Percentiles rank a stretch among this genome's conserved stretches.
Evolutionary conservation across 2,888 invertebrate species (phyloP).

Genomic region (Mesorhabditis belari): DNA sequence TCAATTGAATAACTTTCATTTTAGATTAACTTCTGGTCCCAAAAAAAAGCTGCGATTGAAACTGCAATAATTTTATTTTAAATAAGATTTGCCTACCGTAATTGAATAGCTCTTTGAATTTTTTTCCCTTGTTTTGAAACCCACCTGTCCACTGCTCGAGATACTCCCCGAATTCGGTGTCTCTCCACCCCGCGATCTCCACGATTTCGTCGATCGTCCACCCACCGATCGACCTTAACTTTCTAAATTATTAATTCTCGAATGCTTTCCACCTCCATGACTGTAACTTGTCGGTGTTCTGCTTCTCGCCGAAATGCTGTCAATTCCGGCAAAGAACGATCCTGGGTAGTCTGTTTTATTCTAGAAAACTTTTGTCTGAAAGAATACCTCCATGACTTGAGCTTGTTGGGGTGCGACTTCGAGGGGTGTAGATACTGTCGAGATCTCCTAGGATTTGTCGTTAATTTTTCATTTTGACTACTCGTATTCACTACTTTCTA

Average conservation of each 20-base stretch:
- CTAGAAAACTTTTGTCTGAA: no score
- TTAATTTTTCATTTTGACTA: no score
- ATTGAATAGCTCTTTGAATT: no score
- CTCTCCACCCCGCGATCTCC: constrained; percentile 51
- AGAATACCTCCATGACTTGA: neutral
- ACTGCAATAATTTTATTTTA: no score
- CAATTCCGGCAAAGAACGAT: neutral
- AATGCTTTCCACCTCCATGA: constrained; percentile 4
- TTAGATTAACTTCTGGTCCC: no score
- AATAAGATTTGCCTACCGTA: no score
- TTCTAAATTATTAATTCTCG: neutral
- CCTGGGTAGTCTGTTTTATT: neutral
- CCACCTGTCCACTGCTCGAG: constrained; percentile 44
- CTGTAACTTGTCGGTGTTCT: neutral
- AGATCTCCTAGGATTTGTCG: constrained; percentile 7
- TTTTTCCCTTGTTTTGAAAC: no score
- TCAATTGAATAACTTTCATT: no score
- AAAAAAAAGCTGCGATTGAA: no score
- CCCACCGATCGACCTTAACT: constrained; percentile 41
- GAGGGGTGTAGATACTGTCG: constrained; percentile 36
- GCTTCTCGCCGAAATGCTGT: neutral
- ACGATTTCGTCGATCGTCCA: constrained; percentile 50
- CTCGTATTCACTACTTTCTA: constrained; percentile 19
- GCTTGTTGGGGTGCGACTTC: constrained; percentile 33
- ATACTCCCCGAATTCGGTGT: constrained; percentile 52